Conservation (phyloP, 2,113 vertebrate species). For the Colistium nudipinnis region DNA sequence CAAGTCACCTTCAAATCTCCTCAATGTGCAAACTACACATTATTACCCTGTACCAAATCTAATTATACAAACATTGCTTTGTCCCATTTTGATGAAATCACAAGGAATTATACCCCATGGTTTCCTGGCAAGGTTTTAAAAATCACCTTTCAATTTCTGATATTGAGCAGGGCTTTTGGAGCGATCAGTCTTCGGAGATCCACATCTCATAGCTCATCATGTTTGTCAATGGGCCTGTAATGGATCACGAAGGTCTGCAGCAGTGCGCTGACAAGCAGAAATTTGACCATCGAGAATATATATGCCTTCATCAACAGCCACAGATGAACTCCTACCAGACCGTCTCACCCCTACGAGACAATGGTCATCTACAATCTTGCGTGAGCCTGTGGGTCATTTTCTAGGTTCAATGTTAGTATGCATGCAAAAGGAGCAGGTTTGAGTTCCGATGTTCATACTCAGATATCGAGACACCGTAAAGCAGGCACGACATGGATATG, state of each 20-base stretch:
- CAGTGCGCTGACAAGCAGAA: slow-evolving; percentile 38
- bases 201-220: slow-evolving; percentile 62
- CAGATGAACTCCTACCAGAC: neutral
- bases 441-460: neutral
- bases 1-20: slow-evolving; percentile 39
- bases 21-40: slow-evolving; percentile 13
- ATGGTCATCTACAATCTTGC: no score
- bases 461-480: neutral
- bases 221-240: slow-evolving; percentile 57
- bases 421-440: neutral
- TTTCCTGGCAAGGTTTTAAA: slow-evolving; percentile 52
- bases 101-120: slow-evolving; percentile 39
- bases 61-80: slow-evolving; percentile 56
- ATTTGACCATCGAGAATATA: slow-evolving; percentile 29
- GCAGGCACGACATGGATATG: neutral
- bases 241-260: slow-evolving; percentile 37
- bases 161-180: slow-evolving; percentile 58
- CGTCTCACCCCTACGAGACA: neutral
- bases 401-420: no score
- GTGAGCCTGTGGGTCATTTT: neutral
- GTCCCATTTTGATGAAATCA: slow-evolving; percentile 44
- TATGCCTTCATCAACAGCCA: neutral
- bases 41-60: slow-evolving; percentile 22
- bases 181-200: slow-evolving; percentile 58
- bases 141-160: slow-evolving; percentile 63